Percentiles rank a stretch among this genome's conserved stretches.
phyloP scores from a whole-genome alignment of 2,113 vertebrate genomes.

The Lamprotornis superbus region DNA sequence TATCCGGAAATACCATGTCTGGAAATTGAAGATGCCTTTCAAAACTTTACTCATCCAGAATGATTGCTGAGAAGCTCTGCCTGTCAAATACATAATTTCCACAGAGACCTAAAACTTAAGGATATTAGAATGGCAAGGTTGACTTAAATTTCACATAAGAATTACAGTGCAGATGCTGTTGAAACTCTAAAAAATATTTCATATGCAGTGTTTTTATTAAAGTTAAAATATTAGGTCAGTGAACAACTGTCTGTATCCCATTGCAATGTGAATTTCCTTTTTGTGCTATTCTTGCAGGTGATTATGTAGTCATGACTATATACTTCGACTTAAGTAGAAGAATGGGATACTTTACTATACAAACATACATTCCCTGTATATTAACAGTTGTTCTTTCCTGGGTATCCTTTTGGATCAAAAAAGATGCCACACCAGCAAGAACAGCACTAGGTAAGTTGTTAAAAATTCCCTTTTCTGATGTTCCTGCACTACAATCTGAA shows the following conservation, averaged over 20 bases:
- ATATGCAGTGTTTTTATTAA: background rate
- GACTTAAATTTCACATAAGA: background rate
- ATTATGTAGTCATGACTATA: conserved; percentile 96
- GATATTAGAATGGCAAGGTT: background rate
- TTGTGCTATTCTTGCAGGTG: conserved; percentile 77
- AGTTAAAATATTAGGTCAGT: background rate
- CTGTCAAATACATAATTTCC: background rate
- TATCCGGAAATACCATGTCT: background rate
- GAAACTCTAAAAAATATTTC: background rate
- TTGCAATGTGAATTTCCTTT: background rate
- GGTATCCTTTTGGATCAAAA: conserved; percentile 99
- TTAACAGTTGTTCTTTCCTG: conserved; percentile 95
- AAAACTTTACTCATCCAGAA: background rate
- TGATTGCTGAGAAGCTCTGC: background rate
- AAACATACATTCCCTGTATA: conserved; percentile 97
- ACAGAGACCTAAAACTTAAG: background rate
- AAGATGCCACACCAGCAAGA: conserved; percentile 94
- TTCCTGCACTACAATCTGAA: background rate
- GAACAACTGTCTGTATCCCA: background rate
- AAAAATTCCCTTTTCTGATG: background rate
- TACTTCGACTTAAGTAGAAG: conserved; percentile 94
- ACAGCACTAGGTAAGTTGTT: conserved; percentile 87
- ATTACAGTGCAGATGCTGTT: background rate
- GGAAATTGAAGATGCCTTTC: background rate
- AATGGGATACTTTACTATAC: conserved; percentile 98